Conservation (phyloP, 2,888 invertebrate species). For the Ochropleura plecta region DNA sequence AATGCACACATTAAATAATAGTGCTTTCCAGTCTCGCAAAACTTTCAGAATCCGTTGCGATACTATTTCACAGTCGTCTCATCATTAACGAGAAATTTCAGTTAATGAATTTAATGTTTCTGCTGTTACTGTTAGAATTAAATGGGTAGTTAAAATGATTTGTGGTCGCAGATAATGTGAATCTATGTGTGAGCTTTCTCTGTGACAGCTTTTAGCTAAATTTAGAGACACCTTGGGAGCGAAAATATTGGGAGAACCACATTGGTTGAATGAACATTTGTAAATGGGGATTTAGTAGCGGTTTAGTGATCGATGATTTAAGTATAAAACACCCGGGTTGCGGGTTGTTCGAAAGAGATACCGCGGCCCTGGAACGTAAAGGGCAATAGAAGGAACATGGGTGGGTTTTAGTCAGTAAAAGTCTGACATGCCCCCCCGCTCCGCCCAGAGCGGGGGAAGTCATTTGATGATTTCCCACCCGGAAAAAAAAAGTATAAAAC, state of each 20-base stretch:
- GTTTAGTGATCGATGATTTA: background rate
- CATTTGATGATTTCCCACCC: no score
- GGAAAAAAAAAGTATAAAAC: no score
- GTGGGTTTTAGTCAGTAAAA: no score
- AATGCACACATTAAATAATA: conserved; percentile 34
- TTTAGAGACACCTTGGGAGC: conserved; percentile 28
- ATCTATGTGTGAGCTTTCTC: conserved; percentile 27
- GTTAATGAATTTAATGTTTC: conserved; percentile 52
- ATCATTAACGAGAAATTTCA: conserved; percentile 41
- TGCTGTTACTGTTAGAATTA: conserved; percentile 22
- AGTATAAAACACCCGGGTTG: background rate
- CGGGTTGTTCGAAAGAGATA: no score
- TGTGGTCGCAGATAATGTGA: conserved; percentile 28
- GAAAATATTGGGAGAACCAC: background rate
- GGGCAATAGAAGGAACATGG: no score
- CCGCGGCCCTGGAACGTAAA: no score
- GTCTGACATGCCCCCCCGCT: no score
- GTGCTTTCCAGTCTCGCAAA: conserved; percentile 47
- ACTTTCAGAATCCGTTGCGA: conserved; percentile 40
- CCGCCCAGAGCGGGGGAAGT: no score
- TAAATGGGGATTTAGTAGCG: conserved; percentile 16
- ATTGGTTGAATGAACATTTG: conserved; percentile 11
- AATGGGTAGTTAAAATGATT: conserved; percentile 57
- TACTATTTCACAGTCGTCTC: conserved; percentile 21
- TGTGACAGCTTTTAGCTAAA: conserved; percentile 15